phyloP scores from a whole-genome alignment of 1,140 invertebrate species.

The Leptinotarsa texana region DNA sequence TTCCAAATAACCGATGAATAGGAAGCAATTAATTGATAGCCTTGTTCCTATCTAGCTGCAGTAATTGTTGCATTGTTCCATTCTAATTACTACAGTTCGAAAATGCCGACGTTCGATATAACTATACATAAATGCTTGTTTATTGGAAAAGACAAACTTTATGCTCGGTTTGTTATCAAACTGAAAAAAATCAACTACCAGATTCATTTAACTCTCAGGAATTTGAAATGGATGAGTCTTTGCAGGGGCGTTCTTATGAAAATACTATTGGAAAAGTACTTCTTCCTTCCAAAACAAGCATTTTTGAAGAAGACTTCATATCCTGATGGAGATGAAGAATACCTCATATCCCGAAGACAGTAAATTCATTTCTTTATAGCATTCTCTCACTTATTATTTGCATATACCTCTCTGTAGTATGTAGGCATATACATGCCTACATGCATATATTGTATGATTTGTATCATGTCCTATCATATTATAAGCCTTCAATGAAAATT shows the following conservation, averaged over 20 bases:
- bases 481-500: no score
- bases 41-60: conserved; percentile 22
- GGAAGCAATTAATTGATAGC: conserved; percentile 26
- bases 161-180: not conserved
- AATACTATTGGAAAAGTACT: not conserved
- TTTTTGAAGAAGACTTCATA: no score
- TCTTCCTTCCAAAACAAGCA: not conserved
- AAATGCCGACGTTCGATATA: not conserved
- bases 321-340: no score
- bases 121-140: conserved; percentile 10
- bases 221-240: not conserved
- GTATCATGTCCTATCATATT: no score
- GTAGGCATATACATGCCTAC: no score
- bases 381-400: no score
- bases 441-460: no score
- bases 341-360: no score
- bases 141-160: conserved; percentile 12
- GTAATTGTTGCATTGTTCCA: conserved; percentile 18
- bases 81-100: conserved; percentile 10
- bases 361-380: not conserved
- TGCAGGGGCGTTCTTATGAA: not conserved
- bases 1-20: conserved; percentile 22
- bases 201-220: not conserved
- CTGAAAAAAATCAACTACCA: not conserved
- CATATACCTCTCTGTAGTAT: no score